Evolutionary conservation across 2,888 invertebrate genomes (phyloP).

Genomic region (Sinotaia quadrata): DNA sequence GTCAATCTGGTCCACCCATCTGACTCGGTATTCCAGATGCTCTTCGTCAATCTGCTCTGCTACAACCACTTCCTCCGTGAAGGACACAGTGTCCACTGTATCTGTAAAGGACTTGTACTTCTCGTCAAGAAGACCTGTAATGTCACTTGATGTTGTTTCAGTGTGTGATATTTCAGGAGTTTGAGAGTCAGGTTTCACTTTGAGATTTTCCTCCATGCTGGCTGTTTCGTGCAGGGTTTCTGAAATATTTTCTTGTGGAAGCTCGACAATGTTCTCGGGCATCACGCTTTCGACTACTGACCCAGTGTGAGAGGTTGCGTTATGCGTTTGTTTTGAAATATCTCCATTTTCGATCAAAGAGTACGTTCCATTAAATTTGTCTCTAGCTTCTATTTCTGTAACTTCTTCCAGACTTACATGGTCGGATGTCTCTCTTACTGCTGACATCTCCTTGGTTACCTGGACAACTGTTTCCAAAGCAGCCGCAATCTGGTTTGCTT

Average conservation of each 20-base stretch:
- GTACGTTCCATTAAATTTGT: no score
- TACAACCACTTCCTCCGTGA: conserved; percentile 3
- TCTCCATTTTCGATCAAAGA: no score
- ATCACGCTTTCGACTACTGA: neutral
- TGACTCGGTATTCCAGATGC: conserved; percentile 2
- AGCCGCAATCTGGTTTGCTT: no score
- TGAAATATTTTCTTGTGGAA: neutral
- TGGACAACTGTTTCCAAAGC: no score
- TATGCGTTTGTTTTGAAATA: no score
- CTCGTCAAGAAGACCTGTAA: conserved; percentile 17
- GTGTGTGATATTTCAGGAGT: conserved; percentile 8
- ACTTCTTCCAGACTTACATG: no score
- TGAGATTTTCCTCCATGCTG: neutral
- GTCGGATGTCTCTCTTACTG: no score
- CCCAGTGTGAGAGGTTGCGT: no score
- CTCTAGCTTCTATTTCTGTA: no score
- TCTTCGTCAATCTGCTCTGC: neutral
- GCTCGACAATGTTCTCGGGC: neutral
- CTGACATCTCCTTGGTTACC: no score
- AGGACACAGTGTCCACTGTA: no score
- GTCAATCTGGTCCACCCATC: conserved; percentile 25
- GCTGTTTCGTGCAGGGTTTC: neutral
- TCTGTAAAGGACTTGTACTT: neutral
- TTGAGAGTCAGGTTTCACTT: neutral
- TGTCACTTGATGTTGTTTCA: conserved; percentile 7